Evolutionary conservation across 2,888 invertebrate species (phyloP), one percentile per base, ranked within the genome.

Genomic region (Dryobotodes eremita): DNA sequence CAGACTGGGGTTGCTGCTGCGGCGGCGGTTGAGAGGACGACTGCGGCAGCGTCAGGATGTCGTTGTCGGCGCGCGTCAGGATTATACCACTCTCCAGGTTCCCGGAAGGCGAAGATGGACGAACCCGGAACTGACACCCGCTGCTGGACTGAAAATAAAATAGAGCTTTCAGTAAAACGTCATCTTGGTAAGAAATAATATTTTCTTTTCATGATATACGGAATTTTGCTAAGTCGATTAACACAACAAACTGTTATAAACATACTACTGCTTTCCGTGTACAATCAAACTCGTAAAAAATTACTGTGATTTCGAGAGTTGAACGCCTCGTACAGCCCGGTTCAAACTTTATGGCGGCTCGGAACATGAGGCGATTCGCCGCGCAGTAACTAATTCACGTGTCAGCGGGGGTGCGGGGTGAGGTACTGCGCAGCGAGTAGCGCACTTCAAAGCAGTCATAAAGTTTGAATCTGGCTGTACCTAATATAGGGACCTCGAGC

Each of bases 111-210:
- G 94, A 93, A 57, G 93, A 88, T 48, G 93, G 92, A 62, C 94
- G 92, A 80, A 93, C 91, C 46, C 95, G 94, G 92, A 93, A 95
- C 89, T 94, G 94, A 84, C 95, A 95, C 8, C 92, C 92, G 77
- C 82, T 92, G 83, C 86, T 90, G 50, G 87, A 89, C 90, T 94
- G 66, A 1, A 2, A 31, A 23, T 26, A 0, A 23, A 75, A 48
- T 17, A 15, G n/a, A 42, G 23, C 0, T 57, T 66, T 71, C 8
- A 69, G 23, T 36, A 65, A 64, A 70, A 70, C 36, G 17, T 11
- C 36, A 36, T 65, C 23, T n/a, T 50, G 20, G 11, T 48, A 31
- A 69, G 10, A 61, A 13, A 36, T 0, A 57, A 36, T 1, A 7
- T 2, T 31, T 53, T 26, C 4, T 31, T 31, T 26, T 26, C 13